Evolutionary conservation across 2,888 invertebrate species (phyloP), one percentile per base, ranked within the genome.

Genomic region (Nebria brevicollis): DNA sequence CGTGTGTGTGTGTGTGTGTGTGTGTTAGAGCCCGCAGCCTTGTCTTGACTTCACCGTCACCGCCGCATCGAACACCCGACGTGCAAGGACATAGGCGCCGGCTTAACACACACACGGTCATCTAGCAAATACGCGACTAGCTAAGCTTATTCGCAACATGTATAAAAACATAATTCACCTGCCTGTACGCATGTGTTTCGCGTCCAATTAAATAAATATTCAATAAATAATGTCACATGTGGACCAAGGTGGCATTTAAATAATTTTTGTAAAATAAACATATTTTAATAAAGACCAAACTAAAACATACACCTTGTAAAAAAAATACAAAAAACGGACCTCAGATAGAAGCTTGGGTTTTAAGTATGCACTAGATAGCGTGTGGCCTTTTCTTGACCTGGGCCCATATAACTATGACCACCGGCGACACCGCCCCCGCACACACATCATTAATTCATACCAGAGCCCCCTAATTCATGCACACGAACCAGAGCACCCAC

Each of bases 391-490:
- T 25, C 26, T 26, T 68, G 68, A 68, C 68, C 20, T 20, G 68
- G 68, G 26, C 15, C 68, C 68, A 68, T 68, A 34, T 34, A 68
- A 68, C 68, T 11, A 68, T 68, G 26, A 26, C 68, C 26, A 68
- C 20, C 68, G 68, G 68, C 68, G 68, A 68, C 68, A 68, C 68
- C 68, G 26, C 68, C 68, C 68, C 68, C 68, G 68, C 68, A 68
- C 26, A 68, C 26, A 68, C 26, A 68, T 68, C 70, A 70, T 70
- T 70, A 70, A 70, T 70, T 34, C 70, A 70, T 25, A 34, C 70
- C 26, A 34, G 25, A 15, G 70, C 54, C 70, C 26, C 70, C 34
- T 70, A 70, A 70, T 70, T 20, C 25, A 70, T 70, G 70, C 70
- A 70, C 70, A 34, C 70, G 34, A 15, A 13, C 13, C 65, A n/a